Percentiles rank a stretch among this genome's conserved stretches.
Conservation (phyloP, 2,888 invertebrate genomes). For the Scaptomyza flava region DNA sequence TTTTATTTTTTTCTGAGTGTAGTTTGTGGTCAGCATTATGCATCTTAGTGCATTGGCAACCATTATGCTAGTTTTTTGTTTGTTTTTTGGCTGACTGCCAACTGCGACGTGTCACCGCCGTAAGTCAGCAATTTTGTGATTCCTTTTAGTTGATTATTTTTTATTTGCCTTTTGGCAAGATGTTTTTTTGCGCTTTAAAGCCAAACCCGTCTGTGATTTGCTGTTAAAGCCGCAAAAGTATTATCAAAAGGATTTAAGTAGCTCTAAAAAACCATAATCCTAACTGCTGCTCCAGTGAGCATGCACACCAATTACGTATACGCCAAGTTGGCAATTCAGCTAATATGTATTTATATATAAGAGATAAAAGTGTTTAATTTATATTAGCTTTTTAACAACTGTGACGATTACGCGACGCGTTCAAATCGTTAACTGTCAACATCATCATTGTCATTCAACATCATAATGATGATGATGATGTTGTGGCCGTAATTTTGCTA, state of each 20-base stretch:
- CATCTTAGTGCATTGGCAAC: slow-evolving; percentile 7
- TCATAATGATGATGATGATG: slow-evolving; percentile 18
- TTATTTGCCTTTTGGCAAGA: slow-evolving; percentile 17
- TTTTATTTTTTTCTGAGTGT: slow-evolving; percentile 2
- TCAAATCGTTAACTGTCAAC: slow-evolving; percentile 9
- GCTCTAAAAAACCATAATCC: background rate
- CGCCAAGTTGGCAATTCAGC: slow-evolving; percentile 3
- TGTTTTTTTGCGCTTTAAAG: background rate
- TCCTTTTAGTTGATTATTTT: slow-evolving; percentile 59
- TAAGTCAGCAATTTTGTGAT: slow-evolving; percentile 66
- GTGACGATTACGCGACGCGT: background rate
- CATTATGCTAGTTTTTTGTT: slow-evolving; percentile 8
- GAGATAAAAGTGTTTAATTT: slow-evolving; percentile 10
- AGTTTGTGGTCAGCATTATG: slow-evolving; percentile 10
- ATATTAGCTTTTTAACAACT: slow-evolving; percentile 23
- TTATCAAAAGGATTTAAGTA: slow-evolving; percentile 11
- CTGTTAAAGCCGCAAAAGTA: slow-evolving; percentile 19
- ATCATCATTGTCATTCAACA: slow-evolving; percentile 9
- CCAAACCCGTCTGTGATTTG: slow-evolving; percentile 54
- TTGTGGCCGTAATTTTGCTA: slow-evolving; percentile 55
- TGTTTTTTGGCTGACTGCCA: slow-evolving; percentile 27
- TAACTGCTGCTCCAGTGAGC: background rate
- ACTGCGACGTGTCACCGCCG: slow-evolving; percentile 65
- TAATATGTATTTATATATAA: slow-evolving; percentile 1
- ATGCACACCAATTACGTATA: slow-evolving; percentile 22